Percentiles rank a stretch among this genome's conserved stretches.
Conservation (phyloP, 2,888 invertebrate species). For the Lamproptera curius region DNA sequence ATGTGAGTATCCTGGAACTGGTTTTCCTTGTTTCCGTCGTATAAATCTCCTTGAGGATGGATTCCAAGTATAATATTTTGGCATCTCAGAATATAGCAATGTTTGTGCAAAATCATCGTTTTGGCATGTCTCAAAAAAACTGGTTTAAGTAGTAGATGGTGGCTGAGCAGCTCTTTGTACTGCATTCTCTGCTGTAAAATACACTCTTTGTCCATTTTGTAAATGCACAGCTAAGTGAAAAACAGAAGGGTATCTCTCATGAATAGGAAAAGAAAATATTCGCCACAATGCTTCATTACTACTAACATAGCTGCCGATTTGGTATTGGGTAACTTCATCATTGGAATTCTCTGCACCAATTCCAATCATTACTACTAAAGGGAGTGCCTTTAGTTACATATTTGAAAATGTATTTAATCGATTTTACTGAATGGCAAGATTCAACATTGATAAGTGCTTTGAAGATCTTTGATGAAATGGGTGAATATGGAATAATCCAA, state of each 20-base stretch:
- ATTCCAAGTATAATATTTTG: conserved; percentile 31
- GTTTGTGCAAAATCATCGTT: conserved; percentile 30
- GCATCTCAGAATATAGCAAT: conserved; percentile 30
- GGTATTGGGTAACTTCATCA: not conserved
- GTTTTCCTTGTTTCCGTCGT: conserved; percentile 30
- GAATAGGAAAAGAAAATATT: conserved; percentile 25
- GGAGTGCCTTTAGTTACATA: not conserved
- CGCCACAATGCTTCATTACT: conserved; percentile 31
- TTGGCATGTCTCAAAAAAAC: conserved; percentile 27
- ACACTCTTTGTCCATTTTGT: conserved; percentile 29
- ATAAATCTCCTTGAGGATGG: conserved; percentile 27
- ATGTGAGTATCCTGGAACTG: conserved; percentile 29
- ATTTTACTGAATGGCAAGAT: conserved; percentile 5
- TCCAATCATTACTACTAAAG: not conserved
- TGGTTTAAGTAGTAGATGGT: conserved; percentile 30
- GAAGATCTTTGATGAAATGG: not conserved
- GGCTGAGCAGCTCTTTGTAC: conserved; percentile 24
- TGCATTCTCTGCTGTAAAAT: conserved; percentile 24
- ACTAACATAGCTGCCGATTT: conserved; percentile 2
- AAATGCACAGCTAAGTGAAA: conserved; percentile 14
- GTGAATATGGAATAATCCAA: conserved; percentile 27
- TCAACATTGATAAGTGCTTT: conserved; percentile 25
- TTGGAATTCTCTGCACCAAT: not conserved
- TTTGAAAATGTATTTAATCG: not conserved
- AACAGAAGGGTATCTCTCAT: not conserved